Base-by-base conservation (phyloP, 1,140 invertebrate species). In the Asbolus verrucosus region DNA sequence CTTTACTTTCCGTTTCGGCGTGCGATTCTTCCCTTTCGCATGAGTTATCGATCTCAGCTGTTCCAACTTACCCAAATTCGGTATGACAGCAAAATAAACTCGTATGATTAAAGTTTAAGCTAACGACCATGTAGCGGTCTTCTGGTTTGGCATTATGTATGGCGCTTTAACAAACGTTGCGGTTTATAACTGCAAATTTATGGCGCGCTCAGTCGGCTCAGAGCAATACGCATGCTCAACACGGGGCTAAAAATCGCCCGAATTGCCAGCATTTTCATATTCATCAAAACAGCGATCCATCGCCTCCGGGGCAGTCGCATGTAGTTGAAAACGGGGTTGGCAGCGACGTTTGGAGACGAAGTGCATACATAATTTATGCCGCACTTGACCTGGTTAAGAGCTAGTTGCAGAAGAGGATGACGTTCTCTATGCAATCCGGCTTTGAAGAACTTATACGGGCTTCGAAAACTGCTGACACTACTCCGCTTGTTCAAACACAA, bases 331-430 rank as follows among this genome's bases (percentile, higher is more conserved):
- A 46, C 15, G 59, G 36, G 27, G 36, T 38, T 62, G 59, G 36
- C 27, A 31, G 36, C 27, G 59, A 62, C 36, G 30, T 62, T 19
- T 39, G 30, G 36, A 36, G 14, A 62, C 30, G 30, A 15, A 62
- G 36, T 62, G 59, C 59, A 62, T 62, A 24, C 59, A 62, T 62
- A 62, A 62, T 62, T 62, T 62, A 62, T 62, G 11, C 36, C 36
- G 59, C 36, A 15, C 59, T 62, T 62, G 59, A 62, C 59, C 59
- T 31, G 59, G 59, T 62, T 61, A 61, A 36, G 59, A 18, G 14
- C 11, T 54, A 54, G 46, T 27, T 54, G 46, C 46, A 54, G 14
- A 54, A 27, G 46, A 54, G 21, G 41, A 14, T n/a, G 15, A 61
- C 6, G 30, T 62, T 62, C 36, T 39, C 31, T 15, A 18, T 62